These are phyloP conservation scores for Galerucella nymphaeae DNA, from an alignment of 2,888 invertebrate species.

Conservation along the genomic window DNA sequence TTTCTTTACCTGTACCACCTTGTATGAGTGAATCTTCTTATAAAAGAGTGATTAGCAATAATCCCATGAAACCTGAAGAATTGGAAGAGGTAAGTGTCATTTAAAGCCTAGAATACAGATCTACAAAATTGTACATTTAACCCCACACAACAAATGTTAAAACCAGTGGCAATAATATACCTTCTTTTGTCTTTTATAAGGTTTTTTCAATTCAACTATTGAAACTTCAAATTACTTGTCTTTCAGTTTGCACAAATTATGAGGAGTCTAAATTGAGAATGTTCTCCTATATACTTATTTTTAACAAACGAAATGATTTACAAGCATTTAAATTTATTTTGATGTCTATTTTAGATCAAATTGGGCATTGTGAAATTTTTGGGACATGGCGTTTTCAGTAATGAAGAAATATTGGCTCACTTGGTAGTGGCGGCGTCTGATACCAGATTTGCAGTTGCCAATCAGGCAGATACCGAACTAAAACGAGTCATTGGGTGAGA, in stretches of 20 bases:
- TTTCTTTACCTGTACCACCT: conserved; percentile 72
- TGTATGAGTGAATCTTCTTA: conserved; percentile 82
- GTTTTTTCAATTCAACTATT: too few species aligned
- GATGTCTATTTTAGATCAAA: conserved; percentile 69
- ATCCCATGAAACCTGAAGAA: conserved; percentile 79
- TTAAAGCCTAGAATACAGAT: not conserved
- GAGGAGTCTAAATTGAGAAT: too few species aligned
- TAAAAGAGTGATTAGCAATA: conserved; percentile 79
- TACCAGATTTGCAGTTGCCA: conserved; percentile 88
- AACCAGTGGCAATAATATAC: too few species aligned
- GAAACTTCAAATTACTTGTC: too few species aligned
- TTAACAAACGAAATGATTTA: too few species aligned
- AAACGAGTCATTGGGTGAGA: conserved; percentile 79
- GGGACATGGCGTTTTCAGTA: conserved; percentile 79
- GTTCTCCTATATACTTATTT: too few species aligned
- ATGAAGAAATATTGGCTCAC: conserved; percentile 79
- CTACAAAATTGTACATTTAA: too few species aligned
- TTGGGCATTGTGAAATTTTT: conserved; percentile 85
- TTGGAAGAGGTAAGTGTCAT: conserved; percentile 75
- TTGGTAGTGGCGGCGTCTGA: conserved; percentile 89
- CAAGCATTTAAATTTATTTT: conserved; percentile 8
- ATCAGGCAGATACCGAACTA: conserved; percentile 85
- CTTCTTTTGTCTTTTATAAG: too few species aligned
- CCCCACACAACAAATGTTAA: too few species aligned
- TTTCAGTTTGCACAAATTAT: too few species aligned